Conservation (phyloP, 2,888 invertebrate genomes). For the Panorpa germanica region DNA sequence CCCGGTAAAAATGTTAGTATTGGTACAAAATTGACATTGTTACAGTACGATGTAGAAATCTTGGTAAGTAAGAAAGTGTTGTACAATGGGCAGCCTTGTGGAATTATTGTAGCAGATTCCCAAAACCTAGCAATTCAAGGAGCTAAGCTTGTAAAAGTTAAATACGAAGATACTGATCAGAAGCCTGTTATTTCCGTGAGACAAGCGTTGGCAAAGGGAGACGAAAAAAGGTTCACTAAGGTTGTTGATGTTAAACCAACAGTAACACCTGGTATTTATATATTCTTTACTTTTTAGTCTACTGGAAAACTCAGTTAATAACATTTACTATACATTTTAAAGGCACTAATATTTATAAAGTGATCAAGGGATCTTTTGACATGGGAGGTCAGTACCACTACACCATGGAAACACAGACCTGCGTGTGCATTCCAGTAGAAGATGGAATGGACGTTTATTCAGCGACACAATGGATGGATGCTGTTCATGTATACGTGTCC, state of each 20-base stretch:
- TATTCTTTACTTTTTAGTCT: too few relatives aligned
- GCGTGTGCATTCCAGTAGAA: slow-evolving; percentile 39
- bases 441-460: slow-evolving; percentile 44
- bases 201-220: too few relatives aligned
- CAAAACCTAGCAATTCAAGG: slow-evolving; percentile 32
- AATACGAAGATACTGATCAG: too few relatives aligned
- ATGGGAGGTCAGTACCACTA: slow-evolving; percentile 45
- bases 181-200: too few relatives aligned
- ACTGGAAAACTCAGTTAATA: too few relatives aligned
- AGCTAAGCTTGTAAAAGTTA: slow-evolving; percentile 30
- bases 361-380: slow-evolving; percentile 30
- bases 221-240: too few relatives aligned
- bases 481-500: slow-evolving; percentile 31
- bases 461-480: slow-evolving; percentile 37
- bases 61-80: slow-evolving; percentile 8
- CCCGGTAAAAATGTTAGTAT: slow-evolving; percentile 40
- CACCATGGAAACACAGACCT: slow-evolving; percentile 46
- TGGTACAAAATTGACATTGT: slow-evolving; percentile 11
- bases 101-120: slow-evolving; percentile 39
- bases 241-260: too few relatives aligned
- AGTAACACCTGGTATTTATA: too few relatives aligned
- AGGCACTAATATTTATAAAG: too few relatives aligned
- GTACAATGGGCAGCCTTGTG: slow-evolving; percentile 19
- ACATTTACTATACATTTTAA: too few relatives aligned
- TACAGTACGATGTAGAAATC: slow-evolving; percentile 23